Evolutionary conservation across 2,797 vertebrate species (phyloP).

Genomic region (Channa striata): DNA sequence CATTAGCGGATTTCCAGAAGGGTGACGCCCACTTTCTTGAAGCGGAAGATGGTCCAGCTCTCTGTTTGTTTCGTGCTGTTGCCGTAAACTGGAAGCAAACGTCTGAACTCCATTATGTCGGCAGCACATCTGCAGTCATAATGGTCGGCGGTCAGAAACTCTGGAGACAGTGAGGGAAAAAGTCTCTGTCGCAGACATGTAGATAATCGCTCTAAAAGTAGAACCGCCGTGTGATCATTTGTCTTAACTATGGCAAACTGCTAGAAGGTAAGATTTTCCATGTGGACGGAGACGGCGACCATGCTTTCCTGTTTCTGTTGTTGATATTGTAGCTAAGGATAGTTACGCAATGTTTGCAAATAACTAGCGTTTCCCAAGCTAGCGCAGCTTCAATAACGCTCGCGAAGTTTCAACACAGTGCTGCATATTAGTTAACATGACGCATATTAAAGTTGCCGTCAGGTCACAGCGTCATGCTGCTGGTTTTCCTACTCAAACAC

Average conservation of each 20-base stretch:
- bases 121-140: constrained; percentile 48
- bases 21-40: constrained; percentile 56
- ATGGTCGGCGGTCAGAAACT: constrained; percentile 16
- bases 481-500: not conserved
- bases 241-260: constrained; percentile 12
- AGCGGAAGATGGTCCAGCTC: constrained; percentile 63
- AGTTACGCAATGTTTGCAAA: not conserved
- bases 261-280: constrained; percentile 30
- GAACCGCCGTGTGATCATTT: constrained; percentile 37
- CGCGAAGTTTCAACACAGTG: constrained; percentile 21
- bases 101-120: constrained; percentile 39
- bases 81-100: constrained; percentile 60
- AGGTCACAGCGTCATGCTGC: not conserved
- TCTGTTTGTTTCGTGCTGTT: constrained; percentile 21
- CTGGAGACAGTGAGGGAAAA: constrained; percentile 2
- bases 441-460: not conserved
- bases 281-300: not conserved
- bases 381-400: not conserved
- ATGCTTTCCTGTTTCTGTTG: not conserved
- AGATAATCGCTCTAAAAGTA: not conserved
- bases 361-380: not conserved
- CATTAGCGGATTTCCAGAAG: not conserved
- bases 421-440: not conserved
- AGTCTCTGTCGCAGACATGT: constrained; percentile 15
- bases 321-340: constrained; percentile 15